Conservation (phyloP, 2,888 invertebrate species). For the Eristalis intricaria region DNA sequence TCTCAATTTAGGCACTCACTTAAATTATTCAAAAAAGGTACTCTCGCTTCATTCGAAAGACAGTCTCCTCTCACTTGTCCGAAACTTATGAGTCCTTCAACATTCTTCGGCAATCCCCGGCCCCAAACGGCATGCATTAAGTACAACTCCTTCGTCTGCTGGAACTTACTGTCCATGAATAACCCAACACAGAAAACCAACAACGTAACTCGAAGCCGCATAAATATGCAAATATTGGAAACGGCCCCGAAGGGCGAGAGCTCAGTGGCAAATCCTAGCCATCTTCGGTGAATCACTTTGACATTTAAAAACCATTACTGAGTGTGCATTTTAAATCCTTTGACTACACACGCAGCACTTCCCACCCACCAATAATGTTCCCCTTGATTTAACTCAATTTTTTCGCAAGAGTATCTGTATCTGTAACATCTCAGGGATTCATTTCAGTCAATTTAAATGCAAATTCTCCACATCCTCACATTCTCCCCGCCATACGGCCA, state of each 20-base stretch:
- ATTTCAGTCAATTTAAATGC: constrained; percentile 52
- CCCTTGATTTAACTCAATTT: constrained; percentile 20
- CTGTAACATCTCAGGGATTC: constrained; percentile 22
- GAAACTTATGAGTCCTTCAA: background rate
- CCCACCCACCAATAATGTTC: background rate
- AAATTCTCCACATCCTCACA: constrained; percentile 24
- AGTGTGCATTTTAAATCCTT: background rate
- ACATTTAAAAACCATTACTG: constrained; percentile 14
- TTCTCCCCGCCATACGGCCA: background rate
- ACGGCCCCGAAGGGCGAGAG: background rate
- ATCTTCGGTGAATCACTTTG: background rate
- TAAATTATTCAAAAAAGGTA: background rate
- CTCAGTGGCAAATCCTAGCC: background rate
- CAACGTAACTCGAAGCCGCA: background rate
- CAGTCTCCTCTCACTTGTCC: background rate
- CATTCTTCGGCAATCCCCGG: background rate
- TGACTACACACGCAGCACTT: background rate
- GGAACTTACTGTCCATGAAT: background rate
- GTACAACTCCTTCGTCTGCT: background rate
- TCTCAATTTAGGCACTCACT: background rate
- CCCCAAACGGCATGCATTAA: background rate
- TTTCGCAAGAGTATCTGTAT: background rate
- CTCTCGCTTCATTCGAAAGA: background rate
- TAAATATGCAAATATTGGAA: background rate
- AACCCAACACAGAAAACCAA: background rate